Conservation (phyloP, 1,140 invertebrate genomes). For the Ceratina calcarata region DNA sequence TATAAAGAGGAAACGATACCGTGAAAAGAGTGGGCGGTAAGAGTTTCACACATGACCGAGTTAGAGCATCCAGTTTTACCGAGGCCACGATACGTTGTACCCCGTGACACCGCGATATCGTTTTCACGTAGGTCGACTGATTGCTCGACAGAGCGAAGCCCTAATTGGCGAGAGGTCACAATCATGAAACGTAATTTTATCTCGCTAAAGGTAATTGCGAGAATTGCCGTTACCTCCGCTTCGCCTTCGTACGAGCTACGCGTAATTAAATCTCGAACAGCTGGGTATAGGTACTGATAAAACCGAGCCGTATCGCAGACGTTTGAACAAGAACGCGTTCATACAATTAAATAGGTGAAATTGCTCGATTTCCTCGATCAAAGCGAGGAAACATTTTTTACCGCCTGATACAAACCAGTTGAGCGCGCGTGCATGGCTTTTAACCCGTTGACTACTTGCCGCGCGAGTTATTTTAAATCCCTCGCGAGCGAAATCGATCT, state of each 20-base stretch:
- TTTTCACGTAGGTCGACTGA: constrained; percentile 63
- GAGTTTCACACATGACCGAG: constrained; percentile 74
- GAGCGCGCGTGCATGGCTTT: constrained; percentile 1
- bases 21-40: constrained; percentile 28
- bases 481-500: constrained; percentile 3
- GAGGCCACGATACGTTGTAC: constrained; percentile 47
- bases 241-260: background rate
- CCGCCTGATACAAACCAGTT: background rate
- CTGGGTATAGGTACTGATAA: background rate
- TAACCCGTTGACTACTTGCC: background rate
- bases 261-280: constrained; percentile 35
- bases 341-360: too few relatives aligned
- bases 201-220: constrained; percentile 25
- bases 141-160: constrained; percentile 45
- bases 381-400: background rate
- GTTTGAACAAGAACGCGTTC: background rate
- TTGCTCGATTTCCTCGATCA: too few relatives aligned
- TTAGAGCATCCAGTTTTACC: constrained; percentile 55
- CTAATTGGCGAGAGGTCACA: constrained; percentile 74
- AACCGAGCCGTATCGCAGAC: background rate
- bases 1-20: constrained; percentile 12
- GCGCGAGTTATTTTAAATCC: background rate
- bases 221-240: constrained; percentile 26
- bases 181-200: constrained; percentile 68
- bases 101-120: constrained; percentile 65